Conservation (phyloP, 2,113 vertebrate genomes). For the Chiloscyllium plagiosum region DNA sequence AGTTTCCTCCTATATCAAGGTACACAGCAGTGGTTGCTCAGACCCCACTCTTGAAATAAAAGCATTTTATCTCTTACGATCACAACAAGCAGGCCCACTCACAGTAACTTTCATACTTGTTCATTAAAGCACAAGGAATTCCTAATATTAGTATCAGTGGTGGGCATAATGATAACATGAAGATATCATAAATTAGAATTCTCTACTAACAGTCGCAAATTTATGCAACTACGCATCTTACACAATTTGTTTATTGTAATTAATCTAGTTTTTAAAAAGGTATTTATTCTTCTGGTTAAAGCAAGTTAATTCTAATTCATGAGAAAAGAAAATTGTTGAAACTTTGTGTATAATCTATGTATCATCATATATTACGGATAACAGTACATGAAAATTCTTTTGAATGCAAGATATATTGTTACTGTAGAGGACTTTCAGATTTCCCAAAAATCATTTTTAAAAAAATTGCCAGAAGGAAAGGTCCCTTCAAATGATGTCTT, state of each 20-base stretch:
- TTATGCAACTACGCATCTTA: not conserved
- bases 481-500: not conserved
- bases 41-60: not conserved
- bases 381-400: not conserved
- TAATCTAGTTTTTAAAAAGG: not conserved
- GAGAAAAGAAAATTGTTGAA: not conserved
- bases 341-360: not conserved
- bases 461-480: not conserved
- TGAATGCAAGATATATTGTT: not conserved
- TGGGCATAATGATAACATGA: not conserved
- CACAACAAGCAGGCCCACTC: too few relatives aligned
- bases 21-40: too few relatives aligned
- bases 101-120: not conserved
- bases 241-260: not conserved
- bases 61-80: not conserved
- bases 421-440: not conserved
- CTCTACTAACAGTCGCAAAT: not conserved
- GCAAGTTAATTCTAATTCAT: not conserved
- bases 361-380: not conserved
- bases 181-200: not conserved
- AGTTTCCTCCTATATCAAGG: not conserved
- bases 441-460: not conserved
- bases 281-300: not conserved
- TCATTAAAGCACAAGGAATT: not conserved
- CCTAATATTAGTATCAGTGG: not conserved